Evolutionary conservation across 2,113 vertebrate species (phyloP).

Genomic region (Podarcis raffonei): DNA sequence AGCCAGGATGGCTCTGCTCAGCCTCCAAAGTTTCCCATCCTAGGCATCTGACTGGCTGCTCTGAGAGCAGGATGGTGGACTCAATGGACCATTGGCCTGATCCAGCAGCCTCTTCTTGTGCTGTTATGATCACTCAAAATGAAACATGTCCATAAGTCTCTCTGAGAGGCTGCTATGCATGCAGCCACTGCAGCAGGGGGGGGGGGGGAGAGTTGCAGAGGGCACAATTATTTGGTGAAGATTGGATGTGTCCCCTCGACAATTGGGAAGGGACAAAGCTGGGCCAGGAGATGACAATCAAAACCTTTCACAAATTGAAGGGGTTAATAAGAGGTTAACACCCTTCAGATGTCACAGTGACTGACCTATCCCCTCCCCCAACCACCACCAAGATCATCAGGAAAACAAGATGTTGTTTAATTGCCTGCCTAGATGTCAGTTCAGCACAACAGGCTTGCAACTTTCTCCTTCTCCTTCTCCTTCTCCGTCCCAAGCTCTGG

Average conservation of each 20-base stretch:
- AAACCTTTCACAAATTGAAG: not conserved
- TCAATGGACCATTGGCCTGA: no score
- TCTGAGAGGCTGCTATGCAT: not conserved
- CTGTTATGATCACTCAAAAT: not conserved
- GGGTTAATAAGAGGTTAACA: slow-evolving; percentile 18
- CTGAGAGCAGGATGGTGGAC: no score
- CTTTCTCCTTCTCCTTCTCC: no score
- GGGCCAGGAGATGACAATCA: not conserved
- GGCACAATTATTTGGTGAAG: slow-evolving; percentile 22
- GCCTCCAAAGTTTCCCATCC: no score
- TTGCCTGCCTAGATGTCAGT: no score
- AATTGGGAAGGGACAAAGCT: not conserved
- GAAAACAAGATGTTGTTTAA: not conserved
- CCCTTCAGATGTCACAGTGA: accelerated
- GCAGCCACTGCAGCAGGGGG: not conserved
- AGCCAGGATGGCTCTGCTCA: no score
- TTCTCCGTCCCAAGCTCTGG: no score
- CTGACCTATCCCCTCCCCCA: not conserved
- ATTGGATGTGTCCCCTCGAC: slow-evolving; percentile 12
- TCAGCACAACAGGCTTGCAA: no score
- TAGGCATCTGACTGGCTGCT: no score
- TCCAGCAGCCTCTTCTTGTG: no score
- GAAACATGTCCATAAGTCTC: not conserved
- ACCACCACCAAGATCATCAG: not conserved
- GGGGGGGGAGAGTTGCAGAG: no score